Evolutionary conservation across 1,140 invertebrate genomes (phyloP).

Genomic region (Parapsyche elsis): DNA sequence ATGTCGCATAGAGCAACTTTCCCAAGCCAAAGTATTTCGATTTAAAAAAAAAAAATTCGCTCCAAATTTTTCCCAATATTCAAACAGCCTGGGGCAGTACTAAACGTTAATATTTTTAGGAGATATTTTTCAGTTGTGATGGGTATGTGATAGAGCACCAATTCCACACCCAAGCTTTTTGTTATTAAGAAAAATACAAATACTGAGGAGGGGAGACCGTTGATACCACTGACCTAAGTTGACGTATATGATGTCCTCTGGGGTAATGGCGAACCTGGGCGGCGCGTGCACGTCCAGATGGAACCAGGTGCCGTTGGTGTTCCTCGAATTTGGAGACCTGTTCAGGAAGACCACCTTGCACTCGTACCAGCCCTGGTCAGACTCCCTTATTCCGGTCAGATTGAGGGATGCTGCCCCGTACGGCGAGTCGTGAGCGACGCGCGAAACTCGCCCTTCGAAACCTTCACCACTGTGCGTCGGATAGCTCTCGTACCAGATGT

Average conservation of each 20-base stretch:
- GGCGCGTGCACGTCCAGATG: conserved; percentile 95
- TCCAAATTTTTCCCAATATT: too few relatives aligned
- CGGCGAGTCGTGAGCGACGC: conserved; percentile 85
- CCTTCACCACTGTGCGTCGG: conserved; percentile 93
- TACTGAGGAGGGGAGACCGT: too few relatives aligned
- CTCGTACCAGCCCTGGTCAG: conserved; percentile 97
- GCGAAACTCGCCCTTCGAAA: conserved; percentile 90
- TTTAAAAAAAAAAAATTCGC: too few relatives aligned
- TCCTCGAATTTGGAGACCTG: conserved; percentile 82
- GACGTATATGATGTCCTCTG: conserved; percentile 94
- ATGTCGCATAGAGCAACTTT: too few relatives aligned
- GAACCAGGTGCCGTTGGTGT: conserved; percentile 96
- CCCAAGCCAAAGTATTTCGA: too few relatives aligned
- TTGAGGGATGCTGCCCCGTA: conserved; percentile 93
- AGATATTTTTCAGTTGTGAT: too few relatives aligned
- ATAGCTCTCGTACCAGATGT: conserved; percentile 97
- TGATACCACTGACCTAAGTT: conserved; percentile 74
- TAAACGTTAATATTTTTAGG: too few relatives aligned
- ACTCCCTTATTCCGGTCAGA: conserved; percentile 90
- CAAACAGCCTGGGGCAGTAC: too few relatives aligned
- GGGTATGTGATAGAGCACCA: too few relatives aligned
- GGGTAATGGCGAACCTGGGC: conserved; percentile 91
- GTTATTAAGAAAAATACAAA: too few relatives aligned
- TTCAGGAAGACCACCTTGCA: conserved; percentile 97
- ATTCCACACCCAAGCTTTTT: too few relatives aligned